Evolutionary conservation across 2,113 vertebrate genomes (phyloP).

Genomic region (Heterotilapia buettikoferi): DNA sequence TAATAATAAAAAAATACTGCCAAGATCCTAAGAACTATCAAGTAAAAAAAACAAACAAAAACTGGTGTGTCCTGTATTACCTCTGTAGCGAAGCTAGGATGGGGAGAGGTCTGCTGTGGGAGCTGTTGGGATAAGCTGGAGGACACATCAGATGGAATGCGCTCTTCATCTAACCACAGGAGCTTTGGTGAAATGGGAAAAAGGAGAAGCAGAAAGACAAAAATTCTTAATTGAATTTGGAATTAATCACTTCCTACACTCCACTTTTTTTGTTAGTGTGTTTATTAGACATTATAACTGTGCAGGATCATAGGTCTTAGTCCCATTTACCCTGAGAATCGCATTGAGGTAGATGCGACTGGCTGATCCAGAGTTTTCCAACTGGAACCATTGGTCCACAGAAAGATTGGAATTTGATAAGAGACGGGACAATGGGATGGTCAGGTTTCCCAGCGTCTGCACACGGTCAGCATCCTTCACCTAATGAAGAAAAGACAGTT

Average conservation of each 20-base stretch:
- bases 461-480: constrained; percentile 87
- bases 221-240: neutral
- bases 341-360: constrained; percentile 85
- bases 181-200: constrained; percentile 62
- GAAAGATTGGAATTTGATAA: constrained; percentile 73
- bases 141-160: constrained; percentile 29
- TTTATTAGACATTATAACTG: neutral
- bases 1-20: fast-evolving
- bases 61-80: constrained; percentile 40
- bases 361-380: constrained; percentile 75
- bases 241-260: neutral
- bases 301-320: neutral
- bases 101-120: constrained; percentile 68
- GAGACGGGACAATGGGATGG: constrained; percentile 77
- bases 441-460: constrained; percentile 77
- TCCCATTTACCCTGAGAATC: constrained; percentile 44
- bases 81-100: constrained; percentile 81
- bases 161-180: constrained; percentile 77
- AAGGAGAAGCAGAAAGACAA: neutral
- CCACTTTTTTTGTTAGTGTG: neutral
- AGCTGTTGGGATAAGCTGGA: constrained; percentile 51
- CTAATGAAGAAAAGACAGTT: constrained; percentile 44
- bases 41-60: neutral
- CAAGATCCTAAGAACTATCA: neutral
- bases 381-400: constrained; percentile 85